Conservation (phyloP, 2,113 vertebrate species). For the Odocoileus virginianus region DNA sequence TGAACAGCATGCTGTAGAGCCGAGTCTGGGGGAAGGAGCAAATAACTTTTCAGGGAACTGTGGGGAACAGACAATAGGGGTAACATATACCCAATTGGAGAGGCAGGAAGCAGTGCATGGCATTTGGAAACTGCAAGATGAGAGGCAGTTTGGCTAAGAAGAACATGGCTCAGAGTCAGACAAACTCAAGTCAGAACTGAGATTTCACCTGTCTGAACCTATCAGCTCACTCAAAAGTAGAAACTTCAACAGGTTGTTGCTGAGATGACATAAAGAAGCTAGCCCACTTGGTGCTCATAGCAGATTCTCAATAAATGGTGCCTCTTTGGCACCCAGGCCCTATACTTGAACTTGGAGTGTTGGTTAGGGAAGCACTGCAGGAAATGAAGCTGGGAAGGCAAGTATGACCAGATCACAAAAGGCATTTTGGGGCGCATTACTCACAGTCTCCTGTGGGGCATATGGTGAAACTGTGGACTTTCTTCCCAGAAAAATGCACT, state of each 20-base stretch:
- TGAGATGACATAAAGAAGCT: neutral
- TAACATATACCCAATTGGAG: neutral
- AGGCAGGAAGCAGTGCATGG: neutral
- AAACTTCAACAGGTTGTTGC: neutral
- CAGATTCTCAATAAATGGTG: neutral
- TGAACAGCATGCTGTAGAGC: neutral
- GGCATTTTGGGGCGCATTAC: neutral
- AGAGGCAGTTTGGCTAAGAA: neutral
- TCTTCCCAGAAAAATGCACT: neutral
- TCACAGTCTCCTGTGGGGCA: neutral
- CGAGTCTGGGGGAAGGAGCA: neutral
- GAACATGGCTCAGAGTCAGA: neutral
- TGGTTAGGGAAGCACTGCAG: neutral
- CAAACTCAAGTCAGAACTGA: neutral
- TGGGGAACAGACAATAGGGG: too few relatives aligned
- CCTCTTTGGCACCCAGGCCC: neutral
- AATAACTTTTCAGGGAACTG: neutral
- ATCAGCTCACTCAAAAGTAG: neutral
- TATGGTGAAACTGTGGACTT: neutral
- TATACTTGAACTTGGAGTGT: neutral
- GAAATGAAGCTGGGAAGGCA: neutral
- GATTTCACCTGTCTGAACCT: neutral
- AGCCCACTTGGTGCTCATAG: neutral
- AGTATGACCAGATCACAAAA: neutral
- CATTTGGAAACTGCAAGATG: neutral